Conservation (phyloP, 1,140 invertebrate genomes). For the Drosophila lacertosa region DNA sequence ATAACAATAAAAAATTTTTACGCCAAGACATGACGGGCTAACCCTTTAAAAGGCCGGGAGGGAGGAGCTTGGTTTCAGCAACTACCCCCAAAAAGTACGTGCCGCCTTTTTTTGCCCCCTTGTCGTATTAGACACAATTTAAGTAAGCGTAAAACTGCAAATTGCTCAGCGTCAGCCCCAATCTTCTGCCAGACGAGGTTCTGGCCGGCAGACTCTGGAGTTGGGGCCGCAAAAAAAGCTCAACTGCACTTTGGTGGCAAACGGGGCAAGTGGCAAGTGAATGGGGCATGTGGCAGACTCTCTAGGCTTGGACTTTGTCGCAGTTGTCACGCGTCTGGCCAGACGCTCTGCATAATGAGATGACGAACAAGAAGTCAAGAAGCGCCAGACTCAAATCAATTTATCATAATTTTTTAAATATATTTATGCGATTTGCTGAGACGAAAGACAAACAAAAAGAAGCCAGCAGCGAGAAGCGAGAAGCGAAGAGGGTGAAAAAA, state of each 20-base stretch:
- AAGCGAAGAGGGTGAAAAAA: no score
- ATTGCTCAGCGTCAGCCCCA: conserved; percentile 44
- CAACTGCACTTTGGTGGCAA: conserved; percentile 57
- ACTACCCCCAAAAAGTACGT: conserved; percentile 29
- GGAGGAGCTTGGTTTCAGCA: conserved; percentile 2
- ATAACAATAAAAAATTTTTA: conserved; percentile 80
- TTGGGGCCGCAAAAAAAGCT: conserved; percentile 66
- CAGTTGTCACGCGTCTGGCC: conserved; percentile 72
- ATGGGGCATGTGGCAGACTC: not conserved
- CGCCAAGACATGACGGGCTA: conserved; percentile 40
- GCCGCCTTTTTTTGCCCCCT: conserved; percentile 49
- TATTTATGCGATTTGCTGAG: conserved; percentile 28
- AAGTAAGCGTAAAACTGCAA: conserved; percentile 82
- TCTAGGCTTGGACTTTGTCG: conserved; percentile 60
- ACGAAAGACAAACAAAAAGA: not conserved
- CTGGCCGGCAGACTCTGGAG: not conserved
- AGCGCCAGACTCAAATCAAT: conserved; percentile 63
- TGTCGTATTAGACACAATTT: conserved; percentile 80
- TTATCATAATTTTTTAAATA: conserved; percentile 76
- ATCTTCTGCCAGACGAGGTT: no score
- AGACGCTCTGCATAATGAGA: conserved; percentile 76
- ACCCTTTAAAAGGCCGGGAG: conserved; percentile 14
- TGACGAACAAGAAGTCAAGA: conserved; percentile 55
- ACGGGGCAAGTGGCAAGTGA: not conserved
- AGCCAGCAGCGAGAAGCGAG: not conserved